phyloP scores from a whole-genome alignment of 2,113 vertebrate species.

The Epinephelus fuscoguttatus region DNA sequence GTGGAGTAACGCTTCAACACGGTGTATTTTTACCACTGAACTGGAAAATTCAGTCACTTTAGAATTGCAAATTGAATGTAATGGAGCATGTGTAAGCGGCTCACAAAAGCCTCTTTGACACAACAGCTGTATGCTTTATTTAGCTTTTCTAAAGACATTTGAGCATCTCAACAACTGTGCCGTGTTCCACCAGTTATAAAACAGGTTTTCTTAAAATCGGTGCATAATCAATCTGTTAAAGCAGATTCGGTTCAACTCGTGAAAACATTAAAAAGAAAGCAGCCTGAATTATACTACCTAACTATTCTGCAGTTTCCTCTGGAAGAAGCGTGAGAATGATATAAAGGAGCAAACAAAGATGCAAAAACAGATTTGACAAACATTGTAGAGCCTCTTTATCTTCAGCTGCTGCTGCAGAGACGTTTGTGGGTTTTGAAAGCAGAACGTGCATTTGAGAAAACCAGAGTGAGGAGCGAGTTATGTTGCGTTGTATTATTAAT shows the following conservation, averaged over 20 bases:
- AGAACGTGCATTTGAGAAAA: neutral
- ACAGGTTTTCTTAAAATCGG: neutral
- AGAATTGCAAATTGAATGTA: conserved; percentile 13
- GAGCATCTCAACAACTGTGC: neutral
- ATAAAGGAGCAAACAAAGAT: neutral
- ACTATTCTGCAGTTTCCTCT: neutral
- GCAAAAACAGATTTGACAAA: neutral
- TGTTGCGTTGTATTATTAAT: neutral
- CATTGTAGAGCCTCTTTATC: neutral
- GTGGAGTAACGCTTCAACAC: conserved; percentile 17
- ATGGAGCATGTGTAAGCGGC: neutral
- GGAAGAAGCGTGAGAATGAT: neutral
- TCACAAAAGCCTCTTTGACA: conserved; percentile 29
- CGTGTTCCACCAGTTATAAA: neutral
- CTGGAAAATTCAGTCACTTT: conserved; percentile 12
- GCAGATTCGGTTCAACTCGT: neutral
- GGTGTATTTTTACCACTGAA: conserved; percentile 13
- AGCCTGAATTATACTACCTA: neutral
- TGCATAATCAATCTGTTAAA: neutral
- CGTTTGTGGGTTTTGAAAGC: neutral
- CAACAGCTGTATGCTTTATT: conserved; percentile 14
- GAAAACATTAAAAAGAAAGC: neutral
- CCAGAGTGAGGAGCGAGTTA: neutral
- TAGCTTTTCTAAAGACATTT: neutral
- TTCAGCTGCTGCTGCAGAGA: neutral